phyloP scores from a whole-genome alignment of 1,140 invertebrate species.

The Heterodera carotae region DNA sequence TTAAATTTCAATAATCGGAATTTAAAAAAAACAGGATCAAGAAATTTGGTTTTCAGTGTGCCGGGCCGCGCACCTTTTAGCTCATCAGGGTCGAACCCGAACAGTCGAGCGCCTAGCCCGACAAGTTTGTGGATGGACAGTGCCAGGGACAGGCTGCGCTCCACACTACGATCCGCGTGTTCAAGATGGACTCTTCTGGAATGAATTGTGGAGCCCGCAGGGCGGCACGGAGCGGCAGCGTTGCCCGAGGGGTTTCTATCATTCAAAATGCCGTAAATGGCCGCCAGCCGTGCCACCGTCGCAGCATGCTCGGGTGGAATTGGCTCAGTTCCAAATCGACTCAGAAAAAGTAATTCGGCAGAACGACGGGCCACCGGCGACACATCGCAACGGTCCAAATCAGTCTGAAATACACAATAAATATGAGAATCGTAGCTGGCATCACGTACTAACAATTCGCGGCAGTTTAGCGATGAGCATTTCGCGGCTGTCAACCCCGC shows the following conservation, averaged over 20 bases:
- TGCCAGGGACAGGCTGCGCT: constrained; percentile 30
- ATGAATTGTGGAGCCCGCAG: constrained; percentile 21
- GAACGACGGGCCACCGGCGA: constrained; percentile 34
- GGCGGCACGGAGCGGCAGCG: not conserved
- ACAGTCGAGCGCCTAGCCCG: constrained; percentile 30
- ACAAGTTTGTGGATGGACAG: constrained; percentile 40
- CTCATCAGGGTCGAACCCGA: constrained; percentile 35
- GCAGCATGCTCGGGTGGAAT: constrained; percentile 6
- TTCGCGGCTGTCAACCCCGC: constrained; percentile 44
- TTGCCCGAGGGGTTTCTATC: not conserved
- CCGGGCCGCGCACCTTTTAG: constrained; percentile 4
- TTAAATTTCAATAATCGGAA: constrained; percentile 16
- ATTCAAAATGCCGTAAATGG: constrained; percentile 24
- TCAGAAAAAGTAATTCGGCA: constrained; percentile 41
- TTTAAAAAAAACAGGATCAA: not conserved
- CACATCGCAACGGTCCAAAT: constrained; percentile 42
- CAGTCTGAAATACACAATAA: no score
- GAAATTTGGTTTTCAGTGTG: not conserved
- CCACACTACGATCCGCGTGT: constrained; percentile 8
- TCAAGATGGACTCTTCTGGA: constrained; percentile 9
- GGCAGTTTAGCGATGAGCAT: constrained; percentile 50
- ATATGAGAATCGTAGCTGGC: no score
- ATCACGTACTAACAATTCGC: constrained; percentile 21
- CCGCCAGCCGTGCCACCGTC: constrained; percentile 20
- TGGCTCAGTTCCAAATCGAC: constrained; percentile 24